Base-by-base conservation (phyloP, 2,797 vertebrate genomes). In the Manis javanica region DNA sequence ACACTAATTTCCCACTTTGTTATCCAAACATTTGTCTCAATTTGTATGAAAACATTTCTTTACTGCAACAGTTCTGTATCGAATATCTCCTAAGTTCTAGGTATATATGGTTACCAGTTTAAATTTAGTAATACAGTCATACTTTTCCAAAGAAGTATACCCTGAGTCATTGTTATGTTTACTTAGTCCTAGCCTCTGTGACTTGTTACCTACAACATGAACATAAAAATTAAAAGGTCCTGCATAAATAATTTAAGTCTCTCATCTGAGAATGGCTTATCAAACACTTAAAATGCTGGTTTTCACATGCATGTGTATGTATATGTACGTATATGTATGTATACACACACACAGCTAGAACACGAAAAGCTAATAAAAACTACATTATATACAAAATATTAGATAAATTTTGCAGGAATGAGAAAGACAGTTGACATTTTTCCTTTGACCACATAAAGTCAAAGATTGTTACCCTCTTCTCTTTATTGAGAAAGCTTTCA, bases 401-500 rank as follows among this genome's bases (percentile, higher is more conserved):
- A 61, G 49, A 66, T 16, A 68, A 82, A 29, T 66, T 87, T 72
- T 74, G 26, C n/a, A 88, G 24, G 12, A 2, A 90, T 64, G 7
- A 94, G 2, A 61, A 87, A 66, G 15, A 5, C 57, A 57, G 64
- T 42, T 94, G 26, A 84, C 83, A 6, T 87, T 63, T 63, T 51
- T 86, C 37, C 16, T 68, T 79, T 72, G 49, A 81, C 37, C 90
- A 7, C 29, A 39, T 39, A 49, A 84, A 94, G 31, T 85, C 61
- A 81, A 68, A 77, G 37, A 94, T 24, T 39, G 9, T 23, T 91
- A 63, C 19, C 19, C 26, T 66, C 23, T 57, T 83, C 16, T 53
- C 68, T 74, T 81, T 87, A 87, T 77, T 59, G 75, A 68, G 61
- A 68, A 88, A 64, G 49, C 64, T 92, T 94, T 85, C 63, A 46